phyloP scores from a whole-genome alignment of 2,797 vertebrate genomes.

The Antennarius maculatus region DNA sequence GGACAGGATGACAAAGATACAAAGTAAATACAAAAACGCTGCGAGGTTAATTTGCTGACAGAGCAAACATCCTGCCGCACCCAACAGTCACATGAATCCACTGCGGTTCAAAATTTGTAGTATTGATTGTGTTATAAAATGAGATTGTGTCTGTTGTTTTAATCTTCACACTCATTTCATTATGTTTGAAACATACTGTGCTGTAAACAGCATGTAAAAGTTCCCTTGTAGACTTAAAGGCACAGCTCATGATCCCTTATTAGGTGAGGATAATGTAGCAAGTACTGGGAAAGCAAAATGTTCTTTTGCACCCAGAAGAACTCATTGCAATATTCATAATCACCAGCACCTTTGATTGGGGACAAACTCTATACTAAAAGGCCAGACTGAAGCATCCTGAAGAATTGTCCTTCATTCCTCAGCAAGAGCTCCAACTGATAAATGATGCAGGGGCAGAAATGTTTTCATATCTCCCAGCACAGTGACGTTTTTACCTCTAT shows the following conservation, averaged over 20 bases:
- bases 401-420: conserved; percentile 18
- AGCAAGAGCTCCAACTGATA: background rate
- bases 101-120: background rate
- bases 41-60: conserved; percentile 5
- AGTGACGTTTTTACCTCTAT: conserved; percentile 1
- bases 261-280: background rate
- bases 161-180: background rate
- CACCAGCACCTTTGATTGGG: conserved; percentile 13
- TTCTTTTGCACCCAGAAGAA: background rate
- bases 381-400: conserved; percentile 4
- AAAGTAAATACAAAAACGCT: background rate
- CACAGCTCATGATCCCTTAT: background rate
- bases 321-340: conserved; percentile 27
- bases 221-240: background rate
- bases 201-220: background rate
- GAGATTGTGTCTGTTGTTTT: background rate
- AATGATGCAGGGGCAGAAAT: conserved; percentile 2
- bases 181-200: background rate
- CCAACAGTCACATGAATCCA: conserved; percentile 9
- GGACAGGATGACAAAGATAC: background rate
- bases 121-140: background rate
- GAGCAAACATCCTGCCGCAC: conserved; percentile 38
- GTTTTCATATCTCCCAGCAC: background rate
- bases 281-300: conserved; percentile 8
- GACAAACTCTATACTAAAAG: conserved; percentile 3